These are phyloP conservation scores for Abrostola tripartita DNA, from an alignment of 2,888 invertebrate genomes.

Conservation along the genomic window DNA sequence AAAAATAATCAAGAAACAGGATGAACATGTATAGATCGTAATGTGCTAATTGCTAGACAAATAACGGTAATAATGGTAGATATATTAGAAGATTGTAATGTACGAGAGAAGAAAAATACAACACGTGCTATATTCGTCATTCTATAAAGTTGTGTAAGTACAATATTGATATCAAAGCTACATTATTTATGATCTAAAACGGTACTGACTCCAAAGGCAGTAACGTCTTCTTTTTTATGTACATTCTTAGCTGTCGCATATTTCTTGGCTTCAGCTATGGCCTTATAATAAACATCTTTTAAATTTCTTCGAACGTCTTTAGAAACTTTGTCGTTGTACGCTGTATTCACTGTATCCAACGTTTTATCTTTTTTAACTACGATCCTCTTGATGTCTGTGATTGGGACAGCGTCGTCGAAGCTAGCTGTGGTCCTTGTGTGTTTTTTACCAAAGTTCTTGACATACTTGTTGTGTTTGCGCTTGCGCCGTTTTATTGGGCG, in stretches of 20 bases:
- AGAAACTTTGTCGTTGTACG: neutral
- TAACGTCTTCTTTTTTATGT: constrained; percentile 18
- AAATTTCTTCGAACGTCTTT: constrained; percentile 60
- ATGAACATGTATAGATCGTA: too few species aligned
- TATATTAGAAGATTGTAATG: too few species aligned
- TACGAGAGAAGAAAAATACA: too few species aligned
- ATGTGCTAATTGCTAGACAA: too few species aligned
- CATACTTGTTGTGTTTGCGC: constrained; percentile 45
- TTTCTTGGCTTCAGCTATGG: constrained; percentile 65
- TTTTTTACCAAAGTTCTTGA: constrained; percentile 59
- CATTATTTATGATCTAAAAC: neutral
- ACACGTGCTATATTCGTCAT: too few species aligned
- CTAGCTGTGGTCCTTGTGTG: constrained; percentile 57
- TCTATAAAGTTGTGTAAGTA: too few species aligned
- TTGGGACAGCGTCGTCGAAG: constrained; percentile 34
- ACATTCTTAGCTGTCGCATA: constrained; percentile 48
- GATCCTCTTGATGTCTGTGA: constrained; percentile 28
- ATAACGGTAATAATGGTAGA: too few species aligned
- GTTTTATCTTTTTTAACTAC: neutral
- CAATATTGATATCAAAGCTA: too few species aligned
- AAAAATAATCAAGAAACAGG: too few species aligned
- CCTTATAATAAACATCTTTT: constrained; percentile 68
- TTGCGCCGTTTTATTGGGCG: constrained; percentile 8
- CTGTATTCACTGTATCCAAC: neutral
- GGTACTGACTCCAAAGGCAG: neutral